Conservation (phyloP, 2,113 vertebrate genomes). For the Bolborhynchus lineola region DNA sequence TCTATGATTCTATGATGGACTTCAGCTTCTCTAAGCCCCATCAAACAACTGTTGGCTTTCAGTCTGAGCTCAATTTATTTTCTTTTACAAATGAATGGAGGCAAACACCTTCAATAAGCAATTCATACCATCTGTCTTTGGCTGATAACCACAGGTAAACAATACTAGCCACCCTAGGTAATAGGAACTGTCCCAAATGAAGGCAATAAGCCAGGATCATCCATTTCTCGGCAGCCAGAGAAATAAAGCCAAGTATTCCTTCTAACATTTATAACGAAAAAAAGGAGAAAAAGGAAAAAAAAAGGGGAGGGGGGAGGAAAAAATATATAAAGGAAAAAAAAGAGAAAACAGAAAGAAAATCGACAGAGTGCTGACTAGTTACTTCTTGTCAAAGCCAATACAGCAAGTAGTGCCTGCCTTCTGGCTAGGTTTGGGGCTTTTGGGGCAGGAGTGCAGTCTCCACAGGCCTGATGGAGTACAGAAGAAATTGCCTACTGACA, state of each 20-base stretch:
- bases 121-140: background rate
- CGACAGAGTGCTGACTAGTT: background rate
- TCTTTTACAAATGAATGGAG: background rate
- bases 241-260: background rate
- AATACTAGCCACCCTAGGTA: background rate
- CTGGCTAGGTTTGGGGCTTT: background rate
- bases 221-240: background rate
- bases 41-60: background rate
- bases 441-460: background rate
- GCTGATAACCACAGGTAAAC: background rate
- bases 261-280: background rate
- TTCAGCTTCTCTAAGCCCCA: background rate
- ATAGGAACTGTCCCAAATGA: background rate
- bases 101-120: background rate
- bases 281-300: background rate
- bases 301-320: too few relatives aligned
- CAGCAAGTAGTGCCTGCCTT: background rate
- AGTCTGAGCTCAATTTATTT: background rate
- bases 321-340: background rate
- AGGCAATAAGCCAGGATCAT: background rate
- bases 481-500: rapidly evolving
- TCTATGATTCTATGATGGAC: background rate
- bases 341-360: background rate
- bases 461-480: background rate
- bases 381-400: background rate